Conservation (phyloP, 2,888 invertebrate species). For the Tryphoninae sp. region DNA sequence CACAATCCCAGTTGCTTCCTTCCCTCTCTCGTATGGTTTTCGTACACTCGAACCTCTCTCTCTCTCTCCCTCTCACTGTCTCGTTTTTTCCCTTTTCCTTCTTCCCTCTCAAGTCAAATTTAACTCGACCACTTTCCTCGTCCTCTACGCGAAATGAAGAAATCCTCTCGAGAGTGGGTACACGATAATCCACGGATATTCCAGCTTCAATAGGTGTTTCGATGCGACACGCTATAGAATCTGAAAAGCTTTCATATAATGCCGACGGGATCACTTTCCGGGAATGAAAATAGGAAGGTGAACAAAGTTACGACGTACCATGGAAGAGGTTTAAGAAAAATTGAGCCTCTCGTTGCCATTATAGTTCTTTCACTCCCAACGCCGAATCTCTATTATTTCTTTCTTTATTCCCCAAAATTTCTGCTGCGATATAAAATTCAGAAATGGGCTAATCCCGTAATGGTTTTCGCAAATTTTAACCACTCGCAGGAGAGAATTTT, state of each 20-base stretch:
- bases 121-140: slow-evolving; percentile 55
- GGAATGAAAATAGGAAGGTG: slow-evolving; percentile 21
- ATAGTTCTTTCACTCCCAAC: background rate
- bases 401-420: background rate
- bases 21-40: background rate
- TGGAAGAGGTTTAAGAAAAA: background rate
- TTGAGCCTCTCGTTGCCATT: background rate
- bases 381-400: background rate
- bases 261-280: slow-evolving; percentile 15
- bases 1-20: slow-evolving; percentile 37
- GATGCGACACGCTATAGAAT: slow-evolving; percentile 7
- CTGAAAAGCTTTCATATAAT: slow-evolving; percentile 24
- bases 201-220: slow-evolving; percentile 45
- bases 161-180: slow-evolving; percentile 40
- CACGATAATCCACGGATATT: slow-evolving; percentile 60
- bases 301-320: slow-evolving; percentile 3
- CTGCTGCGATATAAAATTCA: too few relatives aligned
- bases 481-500: too few relatives aligned
- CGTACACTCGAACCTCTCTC: slow-evolving; percentile 16
- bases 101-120: slow-evolving; percentile 49
- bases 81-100: slow-evolving; percentile 16
- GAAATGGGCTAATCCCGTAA: too few relatives aligned
- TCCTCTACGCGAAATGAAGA: slow-evolving; percentile 24
- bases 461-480: too few relatives aligned
- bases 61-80: slow-evolving; percentile 25